These are phyloP conservation scores for Urosaurus nigricauda DNA, from an alignment of 2,797 vertebrate species.

Conservation along the genomic window DNA sequence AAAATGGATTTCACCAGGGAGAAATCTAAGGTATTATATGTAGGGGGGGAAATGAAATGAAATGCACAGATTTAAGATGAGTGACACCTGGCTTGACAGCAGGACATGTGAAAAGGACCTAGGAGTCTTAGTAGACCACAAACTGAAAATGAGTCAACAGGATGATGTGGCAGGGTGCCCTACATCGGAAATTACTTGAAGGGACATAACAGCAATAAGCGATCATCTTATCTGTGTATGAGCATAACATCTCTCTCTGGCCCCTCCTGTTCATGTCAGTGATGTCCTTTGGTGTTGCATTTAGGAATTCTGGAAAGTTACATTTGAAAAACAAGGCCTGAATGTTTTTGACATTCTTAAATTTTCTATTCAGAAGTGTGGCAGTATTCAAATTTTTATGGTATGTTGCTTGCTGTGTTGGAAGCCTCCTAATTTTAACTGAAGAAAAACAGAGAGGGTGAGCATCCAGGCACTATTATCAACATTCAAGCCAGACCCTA, in stretches of 20 bases:
- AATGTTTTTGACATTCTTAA: background rate
- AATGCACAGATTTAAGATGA: too few relatives aligned
- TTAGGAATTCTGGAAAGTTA: background rate
- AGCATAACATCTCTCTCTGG: background rate
- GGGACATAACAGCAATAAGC: background rate
- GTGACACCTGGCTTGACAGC: too few relatives aligned
- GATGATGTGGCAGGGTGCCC: too few relatives aligned
- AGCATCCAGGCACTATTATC: background rate
- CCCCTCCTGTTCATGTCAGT: background rate
- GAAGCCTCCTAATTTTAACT: background rate
- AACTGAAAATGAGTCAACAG: too few relatives aligned
- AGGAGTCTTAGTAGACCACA: too few relatives aligned
- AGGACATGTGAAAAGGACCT: too few relatives aligned
- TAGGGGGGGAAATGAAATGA: too few relatives aligned
- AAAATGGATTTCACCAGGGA: too few relatives aligned
- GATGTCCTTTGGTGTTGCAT: too few relatives aligned
- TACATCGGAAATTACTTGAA: too few relatives aligned
- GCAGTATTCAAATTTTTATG: background rate
- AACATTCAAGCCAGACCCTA: background rate
- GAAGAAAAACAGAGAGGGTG: background rate
- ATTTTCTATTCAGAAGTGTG: background rate
- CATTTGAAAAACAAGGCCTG: background rate
- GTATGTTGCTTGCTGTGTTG: background rate
- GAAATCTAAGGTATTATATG: too few relatives aligned
- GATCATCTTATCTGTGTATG: too few relatives aligned